These are phyloP conservation scores for Lasioglossum calceatum DNA, from an alignment of 2,888 invertebrate genomes.

Conservation along the genomic window DNA sequence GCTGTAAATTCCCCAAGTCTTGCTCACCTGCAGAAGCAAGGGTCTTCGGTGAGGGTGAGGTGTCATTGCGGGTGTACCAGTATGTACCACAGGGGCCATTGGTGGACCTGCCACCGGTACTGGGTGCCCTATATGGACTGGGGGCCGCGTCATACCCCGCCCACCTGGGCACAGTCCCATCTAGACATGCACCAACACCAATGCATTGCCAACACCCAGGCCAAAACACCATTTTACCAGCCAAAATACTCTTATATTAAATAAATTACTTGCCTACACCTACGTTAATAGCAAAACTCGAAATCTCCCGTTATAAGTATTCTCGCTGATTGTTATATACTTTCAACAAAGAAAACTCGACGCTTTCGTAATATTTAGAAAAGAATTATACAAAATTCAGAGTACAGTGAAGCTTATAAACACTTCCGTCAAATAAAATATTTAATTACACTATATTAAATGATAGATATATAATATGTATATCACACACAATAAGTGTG, in stretches of 20 bases:
- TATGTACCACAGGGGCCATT: conserved; percentile 82
- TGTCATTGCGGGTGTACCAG: conserved; percentile 82
- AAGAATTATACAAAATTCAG: conserved; percentile 34
- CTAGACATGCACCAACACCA: conserved; percentile 85
- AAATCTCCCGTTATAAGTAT: conserved; percentile 26
- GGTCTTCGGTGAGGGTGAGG: conserved; percentile 90
- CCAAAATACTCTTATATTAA: conserved; percentile 75
- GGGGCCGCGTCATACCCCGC: conserved; percentile 83
- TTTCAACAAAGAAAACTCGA: conserved; percentile 39
- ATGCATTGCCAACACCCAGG: conserved; percentile 84
- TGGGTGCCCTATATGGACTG: conserved; percentile 83
- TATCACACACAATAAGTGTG: background rate
- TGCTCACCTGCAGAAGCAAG: conserved; percentile 94
- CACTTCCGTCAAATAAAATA: background rate
- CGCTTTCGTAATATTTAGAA: conserved; percentile 10
- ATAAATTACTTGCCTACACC: conserved; percentile 73
- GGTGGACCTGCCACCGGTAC: conserved; percentile 82
- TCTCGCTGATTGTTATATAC: conserved; percentile 21
- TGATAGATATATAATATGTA: background rate
- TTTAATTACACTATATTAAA: conserved; percentile 6
- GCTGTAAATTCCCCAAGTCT: conserved; percentile 81
- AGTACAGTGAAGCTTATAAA: conserved; percentile 33
- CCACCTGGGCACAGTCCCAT: conserved; percentile 84
- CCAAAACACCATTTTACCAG: conserved; percentile 82
- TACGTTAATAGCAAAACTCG: conserved; percentile 68